phyloP scores from a whole-genome alignment of 2,888 invertebrate species.

The Cynaeus angustus region DNA sequence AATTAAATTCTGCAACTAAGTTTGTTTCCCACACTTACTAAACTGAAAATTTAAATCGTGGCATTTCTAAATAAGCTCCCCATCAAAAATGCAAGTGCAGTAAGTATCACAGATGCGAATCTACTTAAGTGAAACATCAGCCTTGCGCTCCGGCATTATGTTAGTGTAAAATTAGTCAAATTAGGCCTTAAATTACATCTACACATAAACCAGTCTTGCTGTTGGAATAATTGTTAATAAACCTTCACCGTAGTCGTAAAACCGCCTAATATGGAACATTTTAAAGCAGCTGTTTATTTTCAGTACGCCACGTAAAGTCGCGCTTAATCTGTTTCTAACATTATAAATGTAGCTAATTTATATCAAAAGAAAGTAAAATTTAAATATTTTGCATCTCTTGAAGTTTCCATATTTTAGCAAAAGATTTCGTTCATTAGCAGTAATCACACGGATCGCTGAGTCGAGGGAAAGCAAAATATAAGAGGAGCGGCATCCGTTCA shows the following conservation, averaged over 20 bases:
- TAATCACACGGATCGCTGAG: conserved; percentile 17
- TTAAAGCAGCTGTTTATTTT: conserved; percentile 19
- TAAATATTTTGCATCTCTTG: background rate
- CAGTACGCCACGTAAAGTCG: conserved; percentile 10
- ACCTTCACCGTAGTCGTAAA: conserved; percentile 26
- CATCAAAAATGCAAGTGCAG: too few species aligned
- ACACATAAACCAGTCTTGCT: conserved; percentile 17
- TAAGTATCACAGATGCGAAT: too few species aligned
- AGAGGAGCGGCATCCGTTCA: conserved; percentile 17
- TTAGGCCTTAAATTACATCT: conserved; percentile 25
- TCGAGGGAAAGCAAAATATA: conserved; percentile 17
- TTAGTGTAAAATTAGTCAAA: conserved; percentile 23
- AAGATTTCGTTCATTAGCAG: conserved; percentile 15
- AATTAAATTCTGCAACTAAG: too few species aligned
- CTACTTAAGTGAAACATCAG: background rate
- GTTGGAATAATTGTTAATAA: conserved; percentile 29
- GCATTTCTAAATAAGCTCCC: too few species aligned
- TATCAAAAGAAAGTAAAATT: conserved; percentile 6
- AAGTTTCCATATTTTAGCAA: conserved; percentile 1
- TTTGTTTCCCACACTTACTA: too few species aligned
- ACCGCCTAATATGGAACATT: conserved; percentile 23
- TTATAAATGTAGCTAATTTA: background rate
- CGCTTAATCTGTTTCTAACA: conserved; percentile 4
- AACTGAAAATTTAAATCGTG: too few species aligned
- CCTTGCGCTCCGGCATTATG: background rate